Conservation (phyloP, 2,113 vertebrate genomes). For the Pontoporia blainvillei region DNA sequence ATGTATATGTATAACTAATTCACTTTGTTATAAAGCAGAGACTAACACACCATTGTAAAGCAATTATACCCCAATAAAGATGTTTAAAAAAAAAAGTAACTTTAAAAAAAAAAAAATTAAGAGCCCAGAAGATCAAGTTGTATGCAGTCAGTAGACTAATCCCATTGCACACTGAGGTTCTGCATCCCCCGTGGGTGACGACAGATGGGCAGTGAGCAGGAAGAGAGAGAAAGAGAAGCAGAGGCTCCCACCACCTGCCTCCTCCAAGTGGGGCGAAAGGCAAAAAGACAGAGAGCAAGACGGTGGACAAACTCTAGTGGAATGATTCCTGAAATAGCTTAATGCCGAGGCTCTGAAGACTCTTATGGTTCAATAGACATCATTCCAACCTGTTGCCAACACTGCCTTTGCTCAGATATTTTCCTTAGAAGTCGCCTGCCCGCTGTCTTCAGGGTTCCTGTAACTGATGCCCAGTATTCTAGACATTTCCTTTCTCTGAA, state of each 20-base stretch:
- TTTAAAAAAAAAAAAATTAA: neutral
- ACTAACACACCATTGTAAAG: too few species aligned
- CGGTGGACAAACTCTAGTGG: fast-evolving
- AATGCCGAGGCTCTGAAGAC: neutral
- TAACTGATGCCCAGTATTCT: neutral
- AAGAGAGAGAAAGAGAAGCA: neutral
- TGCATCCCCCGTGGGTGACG: fast-evolving
- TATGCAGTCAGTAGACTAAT: neutral
- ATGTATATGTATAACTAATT: too few species aligned
- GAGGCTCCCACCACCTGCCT: too few species aligned
- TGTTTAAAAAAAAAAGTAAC: too few species aligned
- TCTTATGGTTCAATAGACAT: neutral
- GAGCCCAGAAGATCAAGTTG: neutral
- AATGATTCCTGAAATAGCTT: neutral
- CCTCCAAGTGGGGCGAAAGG: neutral
- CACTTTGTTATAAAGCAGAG: too few species aligned
- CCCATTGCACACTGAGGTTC: neutral
- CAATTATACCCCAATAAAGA: too few species aligned
- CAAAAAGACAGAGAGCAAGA: neutral
- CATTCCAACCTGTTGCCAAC: too few species aligned
- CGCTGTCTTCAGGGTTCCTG: neutral
- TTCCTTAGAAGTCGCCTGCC: neutral
- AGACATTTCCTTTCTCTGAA: neutral
- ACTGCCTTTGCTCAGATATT: too few species aligned
- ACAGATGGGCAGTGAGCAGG: too few species aligned